These are phyloP conservation scores for Nephrotoma guestfalica DNA, from an alignment of 2,888 invertebrate genomes.

Conservation along the genomic window DNA sequence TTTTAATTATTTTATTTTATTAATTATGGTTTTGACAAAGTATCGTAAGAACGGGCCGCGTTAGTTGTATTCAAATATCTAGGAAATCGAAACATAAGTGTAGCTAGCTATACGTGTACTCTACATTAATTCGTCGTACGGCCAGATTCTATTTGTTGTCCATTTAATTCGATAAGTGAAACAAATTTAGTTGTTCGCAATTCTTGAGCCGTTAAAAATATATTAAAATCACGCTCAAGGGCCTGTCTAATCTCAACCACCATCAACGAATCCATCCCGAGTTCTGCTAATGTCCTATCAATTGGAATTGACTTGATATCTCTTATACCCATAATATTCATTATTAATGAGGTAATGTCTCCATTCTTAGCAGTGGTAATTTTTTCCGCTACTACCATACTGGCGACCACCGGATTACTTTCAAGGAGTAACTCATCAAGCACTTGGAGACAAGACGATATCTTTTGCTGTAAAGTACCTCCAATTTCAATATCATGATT, in stretches of 20 bases:
- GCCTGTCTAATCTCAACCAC: not conserved
- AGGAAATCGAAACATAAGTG: no score
- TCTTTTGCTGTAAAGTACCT: no score
- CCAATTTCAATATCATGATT: no score
- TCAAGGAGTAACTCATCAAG: not conserved
- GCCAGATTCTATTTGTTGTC: constrained; percentile 17
- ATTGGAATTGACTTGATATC: constrained; percentile 55
- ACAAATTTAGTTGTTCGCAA: not conserved
- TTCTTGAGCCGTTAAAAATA: not conserved
- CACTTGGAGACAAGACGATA: constrained; percentile 42
- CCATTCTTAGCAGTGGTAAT: constrained; percentile 42
- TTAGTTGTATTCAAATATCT: no score
- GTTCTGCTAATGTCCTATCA: constrained; percentile 45
- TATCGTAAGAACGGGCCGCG: no score
- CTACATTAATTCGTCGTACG: not conserved
- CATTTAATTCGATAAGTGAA: not conserved
- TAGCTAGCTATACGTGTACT: no score
- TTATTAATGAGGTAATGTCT: constrained; percentile 57
- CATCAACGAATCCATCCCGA: not conserved
- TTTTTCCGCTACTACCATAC: constrained; percentile 82
- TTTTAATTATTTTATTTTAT: no score
- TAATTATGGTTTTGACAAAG: no score
- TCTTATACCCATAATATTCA: constrained; percentile 50
- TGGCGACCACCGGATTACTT: constrained; percentile 19
- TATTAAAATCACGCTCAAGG: no score